Evolutionary conservation across 2,113 vertebrate species (phyloP), one percentile per base, ranked within the genome.

Genomic region (Cebus imitator): DNA sequence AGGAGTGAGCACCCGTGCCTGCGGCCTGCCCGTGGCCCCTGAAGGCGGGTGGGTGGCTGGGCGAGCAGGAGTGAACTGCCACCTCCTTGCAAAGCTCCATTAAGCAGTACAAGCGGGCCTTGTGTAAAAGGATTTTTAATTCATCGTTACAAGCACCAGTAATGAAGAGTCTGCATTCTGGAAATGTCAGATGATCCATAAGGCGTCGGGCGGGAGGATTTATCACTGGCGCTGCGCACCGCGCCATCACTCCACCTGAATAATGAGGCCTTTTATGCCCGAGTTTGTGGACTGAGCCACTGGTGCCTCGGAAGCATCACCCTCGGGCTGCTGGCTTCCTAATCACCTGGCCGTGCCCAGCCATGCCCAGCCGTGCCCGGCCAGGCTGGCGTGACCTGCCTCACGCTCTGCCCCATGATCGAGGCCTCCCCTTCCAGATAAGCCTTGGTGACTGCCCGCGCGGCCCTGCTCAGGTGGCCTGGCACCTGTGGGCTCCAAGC

Each of bases 131-230:
- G 98, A 95, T 98, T 98, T 98, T 97, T 94, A 98, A 98, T 98
- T 98, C 98, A 97, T 98, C 45, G 30, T 97, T 98, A 98, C 98
- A 97, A 98, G 98, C 35, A 70, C 95, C 32, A 83, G 93, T 98
- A 97, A 98, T 97, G 98, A 98, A 98, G 97, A 98, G 98, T 98
- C 97, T 87, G 97, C 84, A 83, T 61, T 91, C 96, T 97, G 97
- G 84, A 98, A 97, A 97, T 97, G 98, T 97, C 98, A 98, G 98
- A 85, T 89, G 97, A 97, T 97, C 98, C 98, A 98, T 97, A 98
- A 98, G 97, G 97, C 93, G 48, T 75, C 57, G 10, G 2, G 72
- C 80, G 35, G n/a, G 50, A 81, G 97, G 98, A 97, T 95, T 98
- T 94, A 98, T 95, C 93, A 17, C 83, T 8, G 87, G 87, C 50